Percentiles rank a stretch among this genome's conserved stretches.
Conservation (phyloP, 2,797 vertebrate species). For the Discoglossus pictus region DNA sequence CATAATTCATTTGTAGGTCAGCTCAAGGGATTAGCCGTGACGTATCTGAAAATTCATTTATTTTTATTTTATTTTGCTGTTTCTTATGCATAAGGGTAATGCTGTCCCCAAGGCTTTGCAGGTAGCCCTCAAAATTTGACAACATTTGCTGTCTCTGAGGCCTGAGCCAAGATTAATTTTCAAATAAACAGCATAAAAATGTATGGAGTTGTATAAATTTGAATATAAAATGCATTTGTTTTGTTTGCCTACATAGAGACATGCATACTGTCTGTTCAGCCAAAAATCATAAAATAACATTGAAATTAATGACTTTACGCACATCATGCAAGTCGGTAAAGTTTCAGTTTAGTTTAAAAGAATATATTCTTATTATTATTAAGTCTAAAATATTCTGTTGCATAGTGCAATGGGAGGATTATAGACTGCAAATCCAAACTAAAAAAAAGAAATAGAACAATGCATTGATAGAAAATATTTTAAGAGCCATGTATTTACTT, state of each 20-base stretch:
- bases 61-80: slow-evolving; percentile 90
- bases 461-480: too few species aligned
- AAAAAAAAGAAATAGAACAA: too few species aligned
- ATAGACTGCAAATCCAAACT: not conserved
- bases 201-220: slow-evolving; percentile 86
- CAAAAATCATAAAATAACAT: slow-evolving; percentile 77
- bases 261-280: slow-evolving; percentile 74
- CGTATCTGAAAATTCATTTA: slow-evolving; percentile 90
- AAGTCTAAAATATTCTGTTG: slow-evolving; percentile 29
- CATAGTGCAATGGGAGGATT: not conserved
- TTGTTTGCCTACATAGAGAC: slow-evolving; percentile 72
- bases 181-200: slow-evolving; percentile 87
- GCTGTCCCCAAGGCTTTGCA: slow-evolving; percentile 86
- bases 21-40: slow-evolving; percentile 84
- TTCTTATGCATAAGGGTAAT: slow-evolving; percentile 91
- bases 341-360: slow-evolving; percentile 67
- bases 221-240: slow-evolving; percentile 83
- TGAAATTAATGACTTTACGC: slow-evolving; percentile 74
- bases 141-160: slow-evolving; percentile 83
- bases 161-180: slow-evolving; percentile 85
- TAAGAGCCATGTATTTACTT: too few species aligned
- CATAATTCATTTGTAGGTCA: slow-evolving; percentile 81
- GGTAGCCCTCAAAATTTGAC: slow-evolving; percentile 86
- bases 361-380: slow-evolving; percentile 37
- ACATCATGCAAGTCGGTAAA: slow-evolving; percentile 78